Conservation (phyloP, 2,113 vertebrate genomes). For the Pachypanchax playfairii region DNA sequence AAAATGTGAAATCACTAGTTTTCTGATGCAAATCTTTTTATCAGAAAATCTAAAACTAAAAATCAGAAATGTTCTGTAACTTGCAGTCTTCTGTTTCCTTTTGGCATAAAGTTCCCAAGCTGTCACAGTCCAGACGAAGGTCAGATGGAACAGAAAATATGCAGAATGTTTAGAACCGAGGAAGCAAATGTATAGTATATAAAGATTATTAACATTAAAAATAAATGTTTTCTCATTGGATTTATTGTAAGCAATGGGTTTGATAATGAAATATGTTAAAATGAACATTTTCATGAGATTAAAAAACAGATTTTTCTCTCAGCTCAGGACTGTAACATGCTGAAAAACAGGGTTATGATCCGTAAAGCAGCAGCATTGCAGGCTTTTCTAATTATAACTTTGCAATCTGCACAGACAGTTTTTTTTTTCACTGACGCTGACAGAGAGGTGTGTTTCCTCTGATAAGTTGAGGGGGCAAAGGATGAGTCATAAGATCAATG, state of each 20-base stretch:
- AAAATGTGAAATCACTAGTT: not conserved
- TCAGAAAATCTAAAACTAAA: not conserved
- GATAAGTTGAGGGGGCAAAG: not conserved
- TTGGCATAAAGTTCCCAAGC: not conserved
- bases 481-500: not conserved
- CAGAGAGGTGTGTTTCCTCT: not conserved
- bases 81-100: not conserved
- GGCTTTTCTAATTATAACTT: not conserved
- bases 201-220: no score
- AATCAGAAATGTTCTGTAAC: not conserved
- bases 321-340: not conserved
- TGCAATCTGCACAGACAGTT: not conserved
- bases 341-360: not conserved
- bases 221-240: no score
- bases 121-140: no score
- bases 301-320: not conserved
- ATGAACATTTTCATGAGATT: no score
- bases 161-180: not conserved
- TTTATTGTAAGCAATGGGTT: no score
- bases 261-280: no score
- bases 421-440: not conserved
- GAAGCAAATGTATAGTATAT: no score
- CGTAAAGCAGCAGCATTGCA: not conserved
- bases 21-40: not conserved
- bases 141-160: no score